Base-by-base conservation (phyloP, 2,113 vertebrate genomes). In the Laticauda colubrina region DNA sequence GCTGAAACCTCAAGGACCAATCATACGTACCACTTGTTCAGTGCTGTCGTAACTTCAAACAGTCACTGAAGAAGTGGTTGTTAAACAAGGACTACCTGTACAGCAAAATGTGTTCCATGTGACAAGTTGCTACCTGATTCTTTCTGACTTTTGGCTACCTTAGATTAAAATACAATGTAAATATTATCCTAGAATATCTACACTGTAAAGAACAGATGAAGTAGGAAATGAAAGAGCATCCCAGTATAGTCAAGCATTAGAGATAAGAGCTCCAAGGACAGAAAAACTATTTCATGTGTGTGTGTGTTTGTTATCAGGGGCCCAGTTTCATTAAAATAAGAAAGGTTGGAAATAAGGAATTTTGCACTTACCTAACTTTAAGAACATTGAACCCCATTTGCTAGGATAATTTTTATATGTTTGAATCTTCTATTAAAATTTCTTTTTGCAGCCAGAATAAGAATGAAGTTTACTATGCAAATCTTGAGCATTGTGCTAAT, bases 381-480 rank as follows among this genome's bases (percentile, higher is more conserved):
- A 75, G 15, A 75, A 75, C n/a, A 34, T 34, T 75, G n/a, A 34
- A 75, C 15, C 39, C 6, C 69, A 39, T 75, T 75, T 75, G n/a
- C n/a, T 39, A 20, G n/a, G 5, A 75, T 75, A 75, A 75, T 75
- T 90, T 23, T 93, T n/a, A 92, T 48, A 86, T 94, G 51, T 92
- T 96, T 94, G 20, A 88, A 34, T 93, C 54, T 93, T 90, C 75
- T 92, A 57, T 87, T 56, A 92, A 81, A 45, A 24, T 86, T 55
- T 81, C n/a, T 87, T 51, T 93, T 75, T 93, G 88, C 88, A 55
- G 57, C 93, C 34, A 90, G 92, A 95, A 96, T 95, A 92, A 95
- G 94, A 94, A 95, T 94, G 39, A 53, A 4, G 53, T 85, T 57
- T 95, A 90, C 85, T 94, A 20, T 92, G 53, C 75, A 93, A 93